Percentiles rank a stretch among this genome's conserved stretches.
These are phyloP conservation scores for Neodiprion lecontei DNA, from an alignment of 1,140 invertebrate species.

Conservation along the genomic window DNA sequence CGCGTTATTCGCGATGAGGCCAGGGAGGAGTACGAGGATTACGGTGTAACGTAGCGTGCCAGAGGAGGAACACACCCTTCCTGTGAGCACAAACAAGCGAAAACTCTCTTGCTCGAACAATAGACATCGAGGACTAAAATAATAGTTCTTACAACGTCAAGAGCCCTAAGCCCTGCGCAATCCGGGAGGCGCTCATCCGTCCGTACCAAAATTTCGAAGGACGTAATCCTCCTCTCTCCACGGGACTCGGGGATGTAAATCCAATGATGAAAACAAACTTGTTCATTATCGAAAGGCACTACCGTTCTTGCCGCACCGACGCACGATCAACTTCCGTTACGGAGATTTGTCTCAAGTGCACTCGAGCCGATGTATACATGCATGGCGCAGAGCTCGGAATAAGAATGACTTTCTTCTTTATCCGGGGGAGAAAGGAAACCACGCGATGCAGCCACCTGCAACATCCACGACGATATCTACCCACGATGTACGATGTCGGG, in stretches of 20 bases:
- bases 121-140: constrained; percentile 8
- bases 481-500: constrained; percentile 30
- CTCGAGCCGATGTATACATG: background rate
- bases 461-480: constrained; percentile 10
- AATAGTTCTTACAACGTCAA: constrained; percentile 6
- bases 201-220: background rate
- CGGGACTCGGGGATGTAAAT: background rate
- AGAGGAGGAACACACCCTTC: background rate
- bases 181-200: background rate
- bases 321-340: background rate
- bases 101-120: background rate
- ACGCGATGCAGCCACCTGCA: too few relatives aligned
- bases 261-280: constrained; percentile 1
- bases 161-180: constrained; percentile 6
- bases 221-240: background rate
- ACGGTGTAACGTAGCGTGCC: background rate
- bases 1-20: background rate
- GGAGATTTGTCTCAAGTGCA: background rate
- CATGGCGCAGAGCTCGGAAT: background rate
- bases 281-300: background rate
- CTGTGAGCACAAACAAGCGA: background rate
- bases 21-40: background rate
- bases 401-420: background rate
- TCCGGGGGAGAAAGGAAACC: background rate
- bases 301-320: background rate